These are phyloP conservation scores for Sphyrna mokarran DNA, from an alignment of 2,113 vertebrate genomes.

Conservation along the genomic window DNA sequence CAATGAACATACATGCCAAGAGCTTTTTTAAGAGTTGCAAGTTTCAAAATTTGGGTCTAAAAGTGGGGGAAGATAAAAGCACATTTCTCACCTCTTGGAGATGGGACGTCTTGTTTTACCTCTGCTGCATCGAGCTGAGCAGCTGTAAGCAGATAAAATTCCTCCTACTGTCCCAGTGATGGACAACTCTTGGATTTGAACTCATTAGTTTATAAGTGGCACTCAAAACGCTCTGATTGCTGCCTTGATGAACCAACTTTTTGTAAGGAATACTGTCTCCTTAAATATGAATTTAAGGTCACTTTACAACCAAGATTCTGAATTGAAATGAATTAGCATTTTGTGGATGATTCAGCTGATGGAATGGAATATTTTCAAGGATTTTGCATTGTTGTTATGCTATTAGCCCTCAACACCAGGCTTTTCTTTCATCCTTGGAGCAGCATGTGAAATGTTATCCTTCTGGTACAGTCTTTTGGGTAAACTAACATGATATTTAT, in stretches of 20 bases:
- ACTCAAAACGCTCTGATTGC: neutral
- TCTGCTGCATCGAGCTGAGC: neutral
- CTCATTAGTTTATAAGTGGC: neutral
- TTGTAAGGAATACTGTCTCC: neutral
- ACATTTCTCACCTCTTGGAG: neutral
- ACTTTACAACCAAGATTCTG: neutral
- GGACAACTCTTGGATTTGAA: neutral
- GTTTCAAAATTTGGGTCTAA: neutral
- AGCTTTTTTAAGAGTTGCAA: neutral
- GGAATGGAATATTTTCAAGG: neutral
- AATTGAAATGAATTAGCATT: neutral
- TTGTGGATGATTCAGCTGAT: neutral
- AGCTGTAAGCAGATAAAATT: neutral
- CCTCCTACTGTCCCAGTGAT: neutral
- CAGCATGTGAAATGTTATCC: neutral
- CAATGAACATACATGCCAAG: neutral
- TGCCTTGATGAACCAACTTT: neutral
- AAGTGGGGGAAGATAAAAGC: neutral
- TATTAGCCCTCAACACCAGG: neutral
- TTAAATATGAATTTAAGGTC: neutral
- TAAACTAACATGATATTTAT: neutral
- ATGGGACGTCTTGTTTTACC: neutral
- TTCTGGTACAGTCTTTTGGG: neutral
- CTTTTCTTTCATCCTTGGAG: neutral
- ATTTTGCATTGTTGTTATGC: neutral